A percentile compares a stretch with the other conserved stretches of the same genome.
These are phyloP conservation scores for Harpegnathos saltator DNA, from an alignment of 1,140 invertebrate genomes.

Conservation along the genomic window DNA sequence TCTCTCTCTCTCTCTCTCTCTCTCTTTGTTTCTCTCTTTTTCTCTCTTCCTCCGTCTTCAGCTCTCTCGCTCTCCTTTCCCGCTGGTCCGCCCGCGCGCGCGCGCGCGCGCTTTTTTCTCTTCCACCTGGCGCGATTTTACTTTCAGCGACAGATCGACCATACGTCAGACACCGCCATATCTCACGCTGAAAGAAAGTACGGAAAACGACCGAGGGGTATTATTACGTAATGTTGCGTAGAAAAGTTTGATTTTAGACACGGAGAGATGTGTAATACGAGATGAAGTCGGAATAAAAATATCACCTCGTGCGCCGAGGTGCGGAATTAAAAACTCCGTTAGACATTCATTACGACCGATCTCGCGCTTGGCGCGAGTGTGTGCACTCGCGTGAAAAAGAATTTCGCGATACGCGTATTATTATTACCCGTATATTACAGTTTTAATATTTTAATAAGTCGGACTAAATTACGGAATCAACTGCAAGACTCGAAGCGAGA, in stretches of 20 bases:
- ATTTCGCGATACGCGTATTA: no score
- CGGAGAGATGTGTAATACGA: background rate
- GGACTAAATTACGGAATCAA: no score
- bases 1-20: background rate
- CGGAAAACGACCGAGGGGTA: constrained; percentile 43
- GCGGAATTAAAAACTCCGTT: no score
- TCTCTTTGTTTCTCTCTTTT: background rate
- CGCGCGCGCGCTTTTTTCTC: background rate
- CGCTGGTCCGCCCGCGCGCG: no score
- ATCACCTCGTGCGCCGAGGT: no score
- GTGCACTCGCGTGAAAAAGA: no score
- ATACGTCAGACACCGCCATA: constrained; percentile 27
- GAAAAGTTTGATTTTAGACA: constrained; percentile 1
- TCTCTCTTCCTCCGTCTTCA: background rate
- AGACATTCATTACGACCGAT: no score
- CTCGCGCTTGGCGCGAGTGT: no score
- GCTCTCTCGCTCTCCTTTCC: background rate
- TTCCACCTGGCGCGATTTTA: constrained; percentile 26
- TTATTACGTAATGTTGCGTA: background rate
- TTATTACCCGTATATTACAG: background rate
- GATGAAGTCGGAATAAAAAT: no score
- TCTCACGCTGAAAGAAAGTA: constrained; percentile 35
- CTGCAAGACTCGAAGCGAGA: no score
- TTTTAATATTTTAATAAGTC: background rate
- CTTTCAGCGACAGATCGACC: constrained; percentile 49